phyloP scores from a whole-genome alignment of 2,113 vertebrate species.

The Bubo bubo region DNA sequence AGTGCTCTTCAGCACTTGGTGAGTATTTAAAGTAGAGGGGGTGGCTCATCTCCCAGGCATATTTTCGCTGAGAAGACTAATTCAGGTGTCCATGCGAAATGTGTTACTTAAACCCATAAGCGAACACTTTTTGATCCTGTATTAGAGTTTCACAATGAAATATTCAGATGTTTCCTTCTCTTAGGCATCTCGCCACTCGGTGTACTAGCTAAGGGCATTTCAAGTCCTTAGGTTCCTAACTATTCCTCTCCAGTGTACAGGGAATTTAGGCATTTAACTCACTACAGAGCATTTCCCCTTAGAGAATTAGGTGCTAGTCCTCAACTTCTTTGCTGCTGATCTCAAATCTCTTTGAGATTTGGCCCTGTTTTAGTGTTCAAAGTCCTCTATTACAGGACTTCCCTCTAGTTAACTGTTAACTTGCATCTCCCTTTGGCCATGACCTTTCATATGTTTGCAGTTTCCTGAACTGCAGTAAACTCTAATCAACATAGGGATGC shows the following conservation, averaged over 20 bases:
- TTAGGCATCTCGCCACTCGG: not conserved
- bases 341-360: not conserved
- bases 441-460: not conserved
- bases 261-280: not conserved
- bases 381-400: not conserved
- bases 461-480: not conserved
- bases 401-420: constrained; percentile 35
- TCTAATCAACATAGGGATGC: not conserved
- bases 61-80: not conserved
- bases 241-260: not conserved
- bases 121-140: not conserved
- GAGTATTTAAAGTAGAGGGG: not conserved
- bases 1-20: not conserved
- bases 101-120: not conserved
- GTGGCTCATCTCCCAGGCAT: not conserved
- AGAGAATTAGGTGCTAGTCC: not conserved
- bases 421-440: not conserved
- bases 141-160: not conserved
- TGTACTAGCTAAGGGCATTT: not conserved
- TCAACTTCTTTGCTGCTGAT: not conserved
- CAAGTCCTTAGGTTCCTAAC: not conserved
- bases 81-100: not conserved
- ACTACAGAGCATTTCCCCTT: not conserved
- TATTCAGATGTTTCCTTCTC: not conserved
- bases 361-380: not conserved